A percentile compares a stretch with the other conserved stretches of the same genome.
phyloP scores from a whole-genome alignment of 2,797 vertebrate species.

The Pachyuromys duprasi region DNA sequence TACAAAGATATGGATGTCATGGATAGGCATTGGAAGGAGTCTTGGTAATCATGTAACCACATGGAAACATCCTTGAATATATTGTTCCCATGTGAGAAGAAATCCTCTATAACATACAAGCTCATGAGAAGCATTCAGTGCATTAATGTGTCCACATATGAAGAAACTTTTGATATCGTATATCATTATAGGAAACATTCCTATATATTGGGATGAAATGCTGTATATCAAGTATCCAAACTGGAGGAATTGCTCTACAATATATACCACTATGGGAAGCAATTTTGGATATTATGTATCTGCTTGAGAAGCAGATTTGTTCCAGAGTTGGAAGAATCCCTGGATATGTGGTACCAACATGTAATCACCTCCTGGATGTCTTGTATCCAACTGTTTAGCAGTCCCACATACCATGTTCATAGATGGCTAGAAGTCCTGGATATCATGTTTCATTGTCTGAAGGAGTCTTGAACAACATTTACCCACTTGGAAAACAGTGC shows the following conservation, averaged over 20 bases:
- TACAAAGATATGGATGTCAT: background rate
- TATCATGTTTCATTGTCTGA: background rate
- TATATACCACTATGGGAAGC: background rate
- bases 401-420: background rate
- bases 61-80: background rate
- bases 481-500: background rate
- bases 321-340: background rate
- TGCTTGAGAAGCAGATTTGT: background rate
- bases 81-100: background rate
- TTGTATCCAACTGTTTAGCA: background rate
- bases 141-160: background rate
- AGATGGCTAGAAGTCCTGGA: background rate
- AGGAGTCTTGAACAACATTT: background rate
- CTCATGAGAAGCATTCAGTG: background rate
- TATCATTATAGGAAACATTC: background rate
- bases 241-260: background rate
- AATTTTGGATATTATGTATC: background rate
- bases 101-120: background rate
- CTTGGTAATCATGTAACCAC: background rate
- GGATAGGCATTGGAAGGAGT: background rate
- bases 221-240: background rate
- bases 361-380: background rate
- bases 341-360: background rate
- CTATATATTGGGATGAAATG: background rate
- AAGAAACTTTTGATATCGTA: background rate